Evolutionary conservation across 2,113 vertebrate species (phyloP).

Genomic region (Anhinga rufa): DNA sequence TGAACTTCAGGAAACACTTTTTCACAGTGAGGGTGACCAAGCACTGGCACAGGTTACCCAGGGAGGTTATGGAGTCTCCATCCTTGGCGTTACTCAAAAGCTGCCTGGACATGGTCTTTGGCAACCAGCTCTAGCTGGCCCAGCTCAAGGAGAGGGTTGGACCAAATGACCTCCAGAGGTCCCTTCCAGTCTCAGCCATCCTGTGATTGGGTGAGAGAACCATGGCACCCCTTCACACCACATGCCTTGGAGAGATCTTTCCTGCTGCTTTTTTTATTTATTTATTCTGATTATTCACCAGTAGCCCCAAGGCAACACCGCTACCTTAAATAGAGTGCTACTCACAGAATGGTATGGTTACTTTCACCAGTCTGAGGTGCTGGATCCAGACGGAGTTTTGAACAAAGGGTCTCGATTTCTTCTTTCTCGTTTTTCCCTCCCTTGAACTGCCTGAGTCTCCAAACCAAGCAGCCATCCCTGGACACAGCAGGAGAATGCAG

Average conservation of each 20-base stretch:
- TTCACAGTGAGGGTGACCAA: accelerated
- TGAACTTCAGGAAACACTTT: neutral
- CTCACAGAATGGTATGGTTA: neutral
- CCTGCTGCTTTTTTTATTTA: accelerated
- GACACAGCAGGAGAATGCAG: neutral
- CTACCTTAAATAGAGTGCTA: neutral
- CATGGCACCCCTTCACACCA: accelerated
- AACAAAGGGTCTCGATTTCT: neutral
- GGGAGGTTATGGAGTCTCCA: neutral
- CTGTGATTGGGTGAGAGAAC: neutral
- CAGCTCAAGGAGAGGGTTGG: neutral
- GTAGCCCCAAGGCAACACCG: neutral
- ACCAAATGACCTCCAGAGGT: neutral
- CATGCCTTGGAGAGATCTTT: neutral
- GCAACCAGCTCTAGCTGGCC: neutral
- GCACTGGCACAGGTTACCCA: neutral
- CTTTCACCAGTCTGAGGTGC: neutral
- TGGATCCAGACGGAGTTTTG: neutral
- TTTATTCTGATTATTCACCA: neutral
- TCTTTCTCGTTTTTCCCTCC: neutral
- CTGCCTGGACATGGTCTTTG: neutral
- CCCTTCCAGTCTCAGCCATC: neutral
- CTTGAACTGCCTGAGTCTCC: neutral
- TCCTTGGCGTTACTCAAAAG: neutral
- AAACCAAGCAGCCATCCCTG: neutral